A percentile compares a stretch with the other conserved stretches of the same genome.
These are phyloP conservation scores for Epizoanthus fatuus DNA, from an alignment of 92 coral and sea anemone species.

Conservation along the genomic window DNA sequence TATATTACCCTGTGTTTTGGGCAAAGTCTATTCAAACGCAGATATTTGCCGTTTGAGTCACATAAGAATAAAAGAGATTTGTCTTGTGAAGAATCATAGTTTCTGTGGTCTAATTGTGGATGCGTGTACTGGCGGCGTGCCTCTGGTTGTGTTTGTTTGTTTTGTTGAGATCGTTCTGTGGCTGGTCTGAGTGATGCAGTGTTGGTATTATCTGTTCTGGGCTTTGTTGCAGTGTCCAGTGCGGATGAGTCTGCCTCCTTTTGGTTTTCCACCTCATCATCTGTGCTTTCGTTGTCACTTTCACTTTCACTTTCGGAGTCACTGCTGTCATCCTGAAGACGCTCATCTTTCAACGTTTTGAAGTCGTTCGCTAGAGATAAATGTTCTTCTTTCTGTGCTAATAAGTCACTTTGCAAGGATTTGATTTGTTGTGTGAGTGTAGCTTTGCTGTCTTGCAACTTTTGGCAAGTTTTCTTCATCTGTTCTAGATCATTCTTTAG, in stretches of 20 bases:
- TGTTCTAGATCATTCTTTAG: background rate
- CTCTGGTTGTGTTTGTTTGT: slow-evolving; percentile 11
- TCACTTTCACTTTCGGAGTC: background rate
- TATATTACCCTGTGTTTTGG: slow-evolving; percentile 14
- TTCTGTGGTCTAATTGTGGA: background rate
- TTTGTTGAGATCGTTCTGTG: slow-evolving; percentile 2
- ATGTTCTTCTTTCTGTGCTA: slow-evolving; percentile 5
- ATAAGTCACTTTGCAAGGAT: background rate
- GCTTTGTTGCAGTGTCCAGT: background rate
- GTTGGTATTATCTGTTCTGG: background rate
- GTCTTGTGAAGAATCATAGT: background rate
- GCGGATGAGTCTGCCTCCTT: background rate
- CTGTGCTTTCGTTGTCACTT: background rate
- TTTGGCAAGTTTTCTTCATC: background rate
- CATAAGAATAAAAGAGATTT: too few relatives aligned
- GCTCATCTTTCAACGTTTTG: background rate
- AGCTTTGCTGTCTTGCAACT: slow-evolving; percentile 1
- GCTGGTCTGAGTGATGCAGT: background rate
- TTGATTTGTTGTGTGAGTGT: slow-evolving; percentile 10
- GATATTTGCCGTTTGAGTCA: background rate
- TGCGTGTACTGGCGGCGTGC: background rate
- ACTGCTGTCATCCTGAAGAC: slow-evolving; percentile 3
- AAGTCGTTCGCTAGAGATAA: background rate
- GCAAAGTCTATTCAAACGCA: slow-evolving; percentile 4
- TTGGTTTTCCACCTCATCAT: background rate